phyloP scores from a whole-genome alignment of 1,140 invertebrate genomes.

The Leptinotarsa lineolata region DNA sequence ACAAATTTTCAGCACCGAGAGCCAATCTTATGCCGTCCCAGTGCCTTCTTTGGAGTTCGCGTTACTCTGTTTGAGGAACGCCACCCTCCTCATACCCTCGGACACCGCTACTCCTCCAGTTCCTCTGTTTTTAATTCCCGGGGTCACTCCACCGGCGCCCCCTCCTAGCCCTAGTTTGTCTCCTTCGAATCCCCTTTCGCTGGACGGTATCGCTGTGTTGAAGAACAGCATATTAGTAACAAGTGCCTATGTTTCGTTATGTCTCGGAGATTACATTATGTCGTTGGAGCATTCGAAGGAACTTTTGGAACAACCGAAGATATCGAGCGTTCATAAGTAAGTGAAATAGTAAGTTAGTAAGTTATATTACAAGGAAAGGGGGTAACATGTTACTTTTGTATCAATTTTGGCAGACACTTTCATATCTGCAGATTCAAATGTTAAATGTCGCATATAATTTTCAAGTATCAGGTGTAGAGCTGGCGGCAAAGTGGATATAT shows the following conservation, averaged over 20 bases:
- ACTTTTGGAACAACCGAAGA: constrained; percentile 66
- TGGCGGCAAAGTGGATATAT: too few relatives aligned
- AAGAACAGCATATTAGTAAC: constrained; percentile 76
- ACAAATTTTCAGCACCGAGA: constrained; percentile 57
- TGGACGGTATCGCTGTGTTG: constrained; percentile 57
- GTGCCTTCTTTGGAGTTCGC: constrained; percentile 89
- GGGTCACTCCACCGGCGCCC: constrained; percentile 48
- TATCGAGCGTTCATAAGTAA: constrained; percentile 70
- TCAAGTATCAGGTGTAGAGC: too few relatives aligned
- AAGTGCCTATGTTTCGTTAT: constrained; percentile 82
- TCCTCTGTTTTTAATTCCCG: constrained; percentile 51
- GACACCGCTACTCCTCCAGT: constrained; percentile 46
- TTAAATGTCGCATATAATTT: too few relatives aligned
- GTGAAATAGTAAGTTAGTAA: background rate
- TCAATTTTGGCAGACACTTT: too few relatives aligned
- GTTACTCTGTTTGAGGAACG: constrained; percentile 84
- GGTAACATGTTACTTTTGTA: too few relatives aligned
- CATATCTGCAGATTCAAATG: too few relatives aligned
- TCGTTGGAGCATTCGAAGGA: constrained; percentile 77
- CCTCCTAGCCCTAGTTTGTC: constrained; percentile 46
- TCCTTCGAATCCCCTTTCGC: constrained; percentile 55
- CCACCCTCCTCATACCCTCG: constrained; percentile 66
- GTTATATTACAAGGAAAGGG: too few relatives aligned
- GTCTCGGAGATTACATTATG: constrained; percentile 82
- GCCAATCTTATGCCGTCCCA: constrained; percentile 79